phyloP scores from a whole-genome alignment of 2,113 vertebrate species.

The Xenopus laevis region DNA sequence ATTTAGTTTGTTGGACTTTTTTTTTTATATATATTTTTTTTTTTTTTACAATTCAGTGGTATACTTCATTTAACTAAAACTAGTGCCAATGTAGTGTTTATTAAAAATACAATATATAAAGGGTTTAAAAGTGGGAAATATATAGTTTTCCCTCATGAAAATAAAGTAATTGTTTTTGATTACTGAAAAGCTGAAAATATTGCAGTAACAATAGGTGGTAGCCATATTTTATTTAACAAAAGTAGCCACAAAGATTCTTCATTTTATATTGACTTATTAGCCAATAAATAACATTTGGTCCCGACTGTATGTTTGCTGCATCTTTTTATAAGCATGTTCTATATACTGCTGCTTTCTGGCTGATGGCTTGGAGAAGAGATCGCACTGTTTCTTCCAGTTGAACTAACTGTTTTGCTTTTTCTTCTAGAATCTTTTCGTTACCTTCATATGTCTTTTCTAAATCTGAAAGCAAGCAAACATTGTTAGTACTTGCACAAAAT shows the following conservation, averaged over 20 bases:
- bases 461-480: slow-evolving; percentile 61
- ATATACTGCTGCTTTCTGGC: slow-evolving; percentile 87
- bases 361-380: slow-evolving; percentile 85
- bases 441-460: slow-evolving; percentile 88
- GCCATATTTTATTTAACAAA: slow-evolving; percentile 24
- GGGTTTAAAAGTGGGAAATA: not conserved
- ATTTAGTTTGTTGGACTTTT: too few species aligned
- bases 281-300: slow-evolving; percentile 46
- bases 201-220: slow-evolving; percentile 4
- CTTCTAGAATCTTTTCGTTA: slow-evolving; percentile 85
- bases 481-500: too few species aligned
- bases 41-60: not conserved
- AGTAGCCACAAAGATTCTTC: slow-evolving; percentile 44
- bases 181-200: not conserved
- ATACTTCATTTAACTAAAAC: not conserved
- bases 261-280: slow-evolving; percentile 52
- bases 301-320: not conserved
- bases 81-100: slow-evolving; percentile 1
- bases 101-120: not conserved
- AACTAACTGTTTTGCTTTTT: slow-evolving; percentile 85
- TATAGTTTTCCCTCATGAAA: not conserved
- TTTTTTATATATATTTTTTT: too few species aligned
- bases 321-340: slow-evolving; percentile 83
- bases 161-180: not conserved
- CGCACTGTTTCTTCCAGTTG: slow-evolving; percentile 85